Percentiles rank a stretch among this genome's conserved stretches.
These are phyloP conservation scores for Anastatus disparis DNA, from an alignment of 1,140 invertebrate genomes.

Conservation along the genomic window DNA sequence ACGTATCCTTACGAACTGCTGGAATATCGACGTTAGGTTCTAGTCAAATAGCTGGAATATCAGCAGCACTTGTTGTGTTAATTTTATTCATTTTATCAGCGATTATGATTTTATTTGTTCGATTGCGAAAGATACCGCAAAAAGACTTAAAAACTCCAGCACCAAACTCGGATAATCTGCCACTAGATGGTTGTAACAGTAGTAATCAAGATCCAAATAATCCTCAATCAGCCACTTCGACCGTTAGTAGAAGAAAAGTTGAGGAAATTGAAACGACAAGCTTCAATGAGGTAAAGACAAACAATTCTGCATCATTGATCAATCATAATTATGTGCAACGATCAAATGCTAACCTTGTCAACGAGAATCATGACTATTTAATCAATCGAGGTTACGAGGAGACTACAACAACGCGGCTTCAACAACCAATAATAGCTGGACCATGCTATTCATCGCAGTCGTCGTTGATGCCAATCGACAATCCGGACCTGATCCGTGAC, in stretches of 20 bases:
- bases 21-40: conserved; percentile 84
- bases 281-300: conserved; percentile 55
- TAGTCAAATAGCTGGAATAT: conserved; percentile 86
- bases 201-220: conserved; percentile 32
- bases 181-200: conserved; percentile 59
- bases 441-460: conserved; percentile 72
- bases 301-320: conserved; percentile 54
- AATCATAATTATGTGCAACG: conserved; percentile 46
- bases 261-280: conserved; percentile 61
- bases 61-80: conserved; percentile 82
- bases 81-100: conserved; percentile 81
- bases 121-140: conserved; percentile 75
- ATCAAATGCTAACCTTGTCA: not conserved
- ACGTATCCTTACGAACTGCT: conserved; percentile 79
- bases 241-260: conserved; percentile 51
- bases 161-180: conserved; percentile 70
- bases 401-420: not conserved
- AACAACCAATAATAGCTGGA: conserved; percentile 56
- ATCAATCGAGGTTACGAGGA: conserved; percentile 29
- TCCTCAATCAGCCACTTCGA: conserved; percentile 48
- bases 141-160: conserved; percentile 81
- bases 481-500: conserved; percentile 86
- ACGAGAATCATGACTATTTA: conserved; percentile 22
- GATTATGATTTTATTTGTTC: conserved; percentile 77
- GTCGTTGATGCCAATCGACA: conserved; percentile 73